Base-by-base conservation (phyloP, 2,113 vertebrate species). In the Fulmarus glacialis region DNA sequence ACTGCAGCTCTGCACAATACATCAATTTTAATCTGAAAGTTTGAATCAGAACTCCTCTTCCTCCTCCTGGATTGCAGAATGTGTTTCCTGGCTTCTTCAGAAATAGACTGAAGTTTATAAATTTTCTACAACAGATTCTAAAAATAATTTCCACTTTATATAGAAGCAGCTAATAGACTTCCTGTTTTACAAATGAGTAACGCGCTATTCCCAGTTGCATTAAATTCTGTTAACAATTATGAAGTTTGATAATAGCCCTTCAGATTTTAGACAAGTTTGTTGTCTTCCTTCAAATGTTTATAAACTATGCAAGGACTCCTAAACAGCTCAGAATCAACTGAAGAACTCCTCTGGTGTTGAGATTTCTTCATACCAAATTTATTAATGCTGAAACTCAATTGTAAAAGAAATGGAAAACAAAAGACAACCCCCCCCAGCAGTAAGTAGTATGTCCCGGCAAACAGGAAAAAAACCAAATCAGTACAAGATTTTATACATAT, bases 81-180 rank as follows among this genome's bases (percentile, higher is more conserved):
- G 73, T 82, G 26, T 50, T 87, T 91, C 90, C 75, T 42, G 60
- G 30, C 27, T 84, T 80, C 56, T 68, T 89, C 80, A 84, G 47
- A 91, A 92, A 83, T 12, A 84, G 59, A 47, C 36, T 71, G 23
- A 89, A 87, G 86, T 89, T 93, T 88, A 90, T 26, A 78, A 34
- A 47, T 83, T 67, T 86, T 58, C 74, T 73, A 68, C 40, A 94
- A 56, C 52, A 68, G 56, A 63, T 53, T 48, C 93, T 86, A 96
- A 97, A 96, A 95, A 93, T 97, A 96, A 72, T 58, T 82, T 84
- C n/a, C 77, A 60, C 59, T 88, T 95, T 47, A 85, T 42, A 85
- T 3, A 95, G 60, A 87, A 93, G 70, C 62, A 94, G 30, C 67
- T 93, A 93, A 90, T 24, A 92, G 60, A 89, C 60, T 95, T 97